These are phyloP conservation scores for Helobdella robusta DNA, from an alignment of 2,888 invertebrate species.

Conservation along the genomic window DNA sequence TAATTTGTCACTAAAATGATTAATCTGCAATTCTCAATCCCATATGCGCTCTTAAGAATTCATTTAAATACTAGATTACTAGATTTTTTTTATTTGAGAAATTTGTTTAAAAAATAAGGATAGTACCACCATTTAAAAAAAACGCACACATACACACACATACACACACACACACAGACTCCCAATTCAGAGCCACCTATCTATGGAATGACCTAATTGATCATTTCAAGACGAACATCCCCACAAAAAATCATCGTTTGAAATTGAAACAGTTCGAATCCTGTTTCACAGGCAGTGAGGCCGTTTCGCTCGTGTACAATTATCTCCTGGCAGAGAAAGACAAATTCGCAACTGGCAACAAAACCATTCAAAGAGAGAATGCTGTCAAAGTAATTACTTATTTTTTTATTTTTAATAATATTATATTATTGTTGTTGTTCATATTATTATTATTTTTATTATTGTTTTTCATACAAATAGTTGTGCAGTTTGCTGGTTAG, in stretches of 20 bases:
- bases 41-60: too few relatives aligned
- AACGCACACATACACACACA: too few relatives aligned
- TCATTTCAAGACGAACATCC: background rate
- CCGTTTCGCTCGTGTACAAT: constrained; percentile 1
- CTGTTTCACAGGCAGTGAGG: constrained; percentile 15
- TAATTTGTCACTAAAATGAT: too few relatives aligned
- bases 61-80: too few relatives aligned
- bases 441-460: background rate
- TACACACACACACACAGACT: too few relatives aligned
- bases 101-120: too few relatives aligned
- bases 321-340: constrained; percentile 3
- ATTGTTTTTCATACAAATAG: background rate
- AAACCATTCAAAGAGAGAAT: constrained; percentile 8
- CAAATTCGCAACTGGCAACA: background rate
- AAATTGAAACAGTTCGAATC: background rate
- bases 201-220: constrained; percentile 8
- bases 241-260: background rate
- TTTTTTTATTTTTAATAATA: background rate
- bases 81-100: too few relatives aligned
- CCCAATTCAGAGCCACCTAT: background rate
- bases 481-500: constrained; percentile 7
- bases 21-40: too few relatives aligned
- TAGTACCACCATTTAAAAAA: too few relatives aligned
- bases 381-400: background rate
- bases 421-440: background rate